Percentiles rank a stretch among this genome's conserved stretches.
Evolutionary conservation across 2,113 vertebrate genomes (phyloP).

Genomic region (Lathamus discolor): DNA sequence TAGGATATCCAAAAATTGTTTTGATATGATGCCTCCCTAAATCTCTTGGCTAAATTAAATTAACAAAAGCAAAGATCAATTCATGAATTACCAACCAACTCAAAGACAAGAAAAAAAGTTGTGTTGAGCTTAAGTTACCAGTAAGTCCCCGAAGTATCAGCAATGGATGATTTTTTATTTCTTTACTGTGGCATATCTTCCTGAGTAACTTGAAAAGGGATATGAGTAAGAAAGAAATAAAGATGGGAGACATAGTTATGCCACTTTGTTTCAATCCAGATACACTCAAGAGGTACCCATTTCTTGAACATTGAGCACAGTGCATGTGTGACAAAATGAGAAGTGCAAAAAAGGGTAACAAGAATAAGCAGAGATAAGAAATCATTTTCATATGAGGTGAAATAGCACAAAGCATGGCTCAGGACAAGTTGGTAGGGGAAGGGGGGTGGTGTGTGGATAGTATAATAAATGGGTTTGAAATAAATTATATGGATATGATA

Average conservation of each 20-base stretch:
- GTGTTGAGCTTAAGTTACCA: background rate
- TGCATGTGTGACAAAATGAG: background rate
- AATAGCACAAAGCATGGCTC: background rate
- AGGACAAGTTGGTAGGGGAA: background rate
- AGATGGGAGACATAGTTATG: background rate
- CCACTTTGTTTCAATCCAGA: background rate
- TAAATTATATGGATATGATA: background rate
- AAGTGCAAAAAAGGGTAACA: background rate
- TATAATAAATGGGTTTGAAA: background rate
- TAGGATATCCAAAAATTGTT: background rate
- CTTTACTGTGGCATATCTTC: background rate
- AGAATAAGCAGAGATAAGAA: background rate
- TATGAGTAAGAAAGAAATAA: background rate
- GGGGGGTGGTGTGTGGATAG: fast-evolving
- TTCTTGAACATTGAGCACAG: background rate
- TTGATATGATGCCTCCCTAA: background rate
- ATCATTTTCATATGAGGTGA: background rate
- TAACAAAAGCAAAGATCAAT: background rate
- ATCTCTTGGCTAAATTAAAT: background rate
- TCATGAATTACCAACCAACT: background rate
- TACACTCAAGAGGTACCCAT: background rate
- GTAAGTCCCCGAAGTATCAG: background rate
- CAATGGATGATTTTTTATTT: background rate
- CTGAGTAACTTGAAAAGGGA: background rate
- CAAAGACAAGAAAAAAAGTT: background rate